Conservation (phyloP, 2,113 vertebrate species). For the Cephalopterus ornatus region DNA sequence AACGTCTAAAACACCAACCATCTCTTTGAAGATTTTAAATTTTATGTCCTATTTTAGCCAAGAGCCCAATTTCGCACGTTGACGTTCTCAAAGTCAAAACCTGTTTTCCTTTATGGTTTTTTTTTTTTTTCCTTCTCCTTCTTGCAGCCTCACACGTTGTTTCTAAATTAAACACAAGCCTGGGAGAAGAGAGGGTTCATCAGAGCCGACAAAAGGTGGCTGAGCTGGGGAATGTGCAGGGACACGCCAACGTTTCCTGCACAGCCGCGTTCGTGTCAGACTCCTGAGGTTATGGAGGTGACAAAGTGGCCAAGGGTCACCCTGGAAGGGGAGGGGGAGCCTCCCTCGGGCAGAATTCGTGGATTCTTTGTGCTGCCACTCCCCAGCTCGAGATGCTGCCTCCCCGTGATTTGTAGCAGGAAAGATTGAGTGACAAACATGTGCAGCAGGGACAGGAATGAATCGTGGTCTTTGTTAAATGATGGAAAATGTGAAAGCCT, state of each 20-base stretch:
- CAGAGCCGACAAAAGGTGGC: background rate
- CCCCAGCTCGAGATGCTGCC: background rate
- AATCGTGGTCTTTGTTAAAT: background rate
- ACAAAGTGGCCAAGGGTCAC: background rate
- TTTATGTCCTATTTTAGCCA: background rate
- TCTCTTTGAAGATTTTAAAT: background rate
- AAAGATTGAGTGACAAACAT: background rate
- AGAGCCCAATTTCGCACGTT: background rate
- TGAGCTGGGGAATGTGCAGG: background rate
- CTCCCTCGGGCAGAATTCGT: background rate
- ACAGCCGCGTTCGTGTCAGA: background rate
- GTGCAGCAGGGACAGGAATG: background rate
- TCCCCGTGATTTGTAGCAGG: rapidly evolving
- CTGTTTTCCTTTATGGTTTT: background rate
- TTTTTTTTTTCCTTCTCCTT: background rate
- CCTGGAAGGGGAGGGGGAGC: background rate
- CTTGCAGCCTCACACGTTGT: background rate
- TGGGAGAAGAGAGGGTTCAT: background rate
- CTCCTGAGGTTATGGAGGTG: background rate
- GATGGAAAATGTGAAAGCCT: no score
- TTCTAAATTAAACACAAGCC: conserved; percentile 7
- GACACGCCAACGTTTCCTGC: background rate
- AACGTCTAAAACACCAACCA: background rate
- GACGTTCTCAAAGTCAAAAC: background rate
- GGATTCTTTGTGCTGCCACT: background rate